Percentiles rank a stretch among this genome's conserved stretches.
These are phyloP conservation scores for Papilio elwesi DNA, from an alignment of 2,888 invertebrate genomes.

Conservation along the genomic window DNA sequence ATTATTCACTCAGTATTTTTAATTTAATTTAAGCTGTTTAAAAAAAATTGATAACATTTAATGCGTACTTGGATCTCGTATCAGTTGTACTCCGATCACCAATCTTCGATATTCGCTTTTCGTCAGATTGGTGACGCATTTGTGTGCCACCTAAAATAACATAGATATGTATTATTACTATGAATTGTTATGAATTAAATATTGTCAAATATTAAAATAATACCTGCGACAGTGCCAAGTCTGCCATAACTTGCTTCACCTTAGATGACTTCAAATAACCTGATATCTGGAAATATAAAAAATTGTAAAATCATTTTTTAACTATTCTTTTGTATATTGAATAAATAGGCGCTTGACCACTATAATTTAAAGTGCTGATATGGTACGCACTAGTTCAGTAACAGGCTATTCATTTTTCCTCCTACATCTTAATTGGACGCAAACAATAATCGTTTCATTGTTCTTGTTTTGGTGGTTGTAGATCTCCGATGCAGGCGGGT, in stretches of 20 bases:
- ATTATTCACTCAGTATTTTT: no score
- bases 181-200: slow-evolving; percentile 2
- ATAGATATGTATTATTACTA: not conserved
- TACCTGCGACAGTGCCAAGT: slow-evolving; percentile 94
- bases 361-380: no score
- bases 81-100: slow-evolving; percentile 95
- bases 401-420: no score
- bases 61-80: slow-evolving; percentile 93
- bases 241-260: slow-evolving; percentile 96
- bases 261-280: slow-evolving; percentile 91
- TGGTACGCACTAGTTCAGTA: no score
- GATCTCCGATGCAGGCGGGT: no score
- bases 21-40: no score
- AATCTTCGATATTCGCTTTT: slow-evolving; percentile 95
- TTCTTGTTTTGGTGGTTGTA: no score
- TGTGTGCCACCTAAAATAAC: slow-evolving; percentile 87
- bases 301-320: no score
- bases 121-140: slow-evolving; percentile 92
- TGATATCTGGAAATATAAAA: slow-evolving; percentile 82
- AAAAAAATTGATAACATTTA: not conserved
- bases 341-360: no score
- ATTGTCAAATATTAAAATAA: slow-evolving; percentile 20
- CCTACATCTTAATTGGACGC: no score
- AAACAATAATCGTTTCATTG: no score
- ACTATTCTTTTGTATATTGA: no score